Base-by-base conservation (phyloP, 2,888 invertebrate species). In the Drosophila nigricruria region DNA sequence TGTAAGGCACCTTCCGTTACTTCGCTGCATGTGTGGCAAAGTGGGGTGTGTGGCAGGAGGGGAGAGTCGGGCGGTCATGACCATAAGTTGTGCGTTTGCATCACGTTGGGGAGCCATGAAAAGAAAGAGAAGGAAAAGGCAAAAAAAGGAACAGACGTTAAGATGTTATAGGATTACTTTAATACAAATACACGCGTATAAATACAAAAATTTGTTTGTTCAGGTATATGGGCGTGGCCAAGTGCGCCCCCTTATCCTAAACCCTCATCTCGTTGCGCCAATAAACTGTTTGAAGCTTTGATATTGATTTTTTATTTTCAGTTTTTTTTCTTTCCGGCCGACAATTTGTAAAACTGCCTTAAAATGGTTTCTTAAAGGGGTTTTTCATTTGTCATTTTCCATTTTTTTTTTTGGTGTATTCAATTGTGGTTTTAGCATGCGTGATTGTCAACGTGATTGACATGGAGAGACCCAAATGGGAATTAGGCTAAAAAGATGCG, bases 1-100 rank as follows among this genome's bases (percentile, higher is more conserved):
- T 95, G 95, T 81, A 95, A 90, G 70, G 94, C 94, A 72, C 95
- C 95, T 58, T 95, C 95, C 20, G 95, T 95, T 77, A 95, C 93
- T 90, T 95, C 95, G 91, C 92, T 92, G 82, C 53, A 87, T 81
- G 58, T 61, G 70, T 56, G 45, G 25, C 16, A 32, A 32, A 1
- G 8, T 14, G 20, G 5, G 18, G 45, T n/a, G 10, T 14, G 14
- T 10, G 27, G 27, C 18, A 27, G 36, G 27, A 40, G n/a, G 20
- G 42, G 49, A 8, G 23, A 43, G 23, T 6, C 43, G 25, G 8
- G n/a, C 47, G 47, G 47, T 30, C 27, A 23, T 43, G 65, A 68
- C 65, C 75, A 69, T 70, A 77, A 64, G 58, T 78, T 67, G 72
- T 68, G 70, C 18, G 66, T 77, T 84, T 81, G 85, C 68, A 63